phyloP scores from a whole-genome alignment of 2,797 vertebrate genomes.

The Platalea minor region DNA sequence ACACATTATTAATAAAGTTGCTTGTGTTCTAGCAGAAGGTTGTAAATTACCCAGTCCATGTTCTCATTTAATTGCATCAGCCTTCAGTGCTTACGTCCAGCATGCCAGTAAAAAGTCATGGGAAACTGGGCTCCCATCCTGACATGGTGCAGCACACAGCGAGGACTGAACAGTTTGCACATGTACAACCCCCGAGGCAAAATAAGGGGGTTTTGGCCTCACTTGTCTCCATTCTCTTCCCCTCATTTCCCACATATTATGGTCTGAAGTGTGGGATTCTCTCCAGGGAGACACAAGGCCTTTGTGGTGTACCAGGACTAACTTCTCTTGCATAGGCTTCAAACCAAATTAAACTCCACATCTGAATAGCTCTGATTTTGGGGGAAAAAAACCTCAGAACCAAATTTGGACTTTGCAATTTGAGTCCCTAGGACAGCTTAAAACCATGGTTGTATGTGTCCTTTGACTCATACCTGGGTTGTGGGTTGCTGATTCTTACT shows the following conservation, averaged over 20 bases:
- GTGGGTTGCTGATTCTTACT: background rate
- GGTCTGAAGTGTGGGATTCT: background rate
- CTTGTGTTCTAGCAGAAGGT: background rate
- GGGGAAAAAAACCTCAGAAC: background rate
- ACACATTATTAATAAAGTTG: background rate
- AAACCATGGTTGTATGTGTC: background rate
- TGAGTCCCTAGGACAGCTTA: background rate
- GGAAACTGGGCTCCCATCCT: background rate
- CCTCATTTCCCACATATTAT: rapidly evolving
- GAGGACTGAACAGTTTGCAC: background rate
- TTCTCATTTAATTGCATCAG: background rate
- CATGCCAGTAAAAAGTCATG: background rate
- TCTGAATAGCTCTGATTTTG: background rate
- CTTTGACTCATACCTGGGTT: background rate
- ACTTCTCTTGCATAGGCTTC: background rate
- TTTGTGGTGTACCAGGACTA: background rate
- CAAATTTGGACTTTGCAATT: background rate
- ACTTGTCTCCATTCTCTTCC: background rate
- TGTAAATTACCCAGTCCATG: background rate
- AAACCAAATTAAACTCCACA: background rate
- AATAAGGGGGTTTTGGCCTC: background rate
- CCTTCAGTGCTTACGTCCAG: background rate
- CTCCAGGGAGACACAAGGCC: background rate
- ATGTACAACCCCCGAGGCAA: background rate
- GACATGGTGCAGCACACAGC: background rate